A percentile compares a stretch with the other conserved stretches of the same genome.
Evolutionary conservation across 2,797 vertebrate species (phyloP).

Genomic region (Darevskia nairensis): DNA sequence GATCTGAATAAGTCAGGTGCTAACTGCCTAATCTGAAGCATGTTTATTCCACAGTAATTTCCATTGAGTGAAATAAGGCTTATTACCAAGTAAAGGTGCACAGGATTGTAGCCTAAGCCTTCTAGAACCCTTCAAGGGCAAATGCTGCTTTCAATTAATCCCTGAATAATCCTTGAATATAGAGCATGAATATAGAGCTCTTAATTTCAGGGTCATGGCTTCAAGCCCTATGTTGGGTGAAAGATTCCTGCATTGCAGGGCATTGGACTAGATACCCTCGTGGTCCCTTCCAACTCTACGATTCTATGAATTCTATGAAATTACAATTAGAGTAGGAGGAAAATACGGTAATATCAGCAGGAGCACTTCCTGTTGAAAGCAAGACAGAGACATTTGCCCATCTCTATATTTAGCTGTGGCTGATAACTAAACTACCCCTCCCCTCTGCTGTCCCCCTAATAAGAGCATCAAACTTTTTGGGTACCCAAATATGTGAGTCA

Average conservation of each 20-base stretch:
- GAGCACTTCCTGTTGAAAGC: neutral
- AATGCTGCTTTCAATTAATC: neutral
- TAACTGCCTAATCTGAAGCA: neutral
- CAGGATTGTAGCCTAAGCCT: neutral
- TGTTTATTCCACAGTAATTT: neutral
- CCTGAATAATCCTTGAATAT: too few relatives aligned
- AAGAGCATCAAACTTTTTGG: neutral
- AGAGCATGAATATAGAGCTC: too few relatives aligned
- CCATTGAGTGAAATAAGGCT: neutral
- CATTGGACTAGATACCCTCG: too few relatives aligned
- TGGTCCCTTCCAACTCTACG: too few relatives aligned
- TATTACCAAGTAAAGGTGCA: neutral
- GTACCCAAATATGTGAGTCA: conserved; percentile 32
- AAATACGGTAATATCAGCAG: neutral
- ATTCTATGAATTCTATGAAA: too few relatives aligned
- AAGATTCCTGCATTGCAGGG: too few relatives aligned
- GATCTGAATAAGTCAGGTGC: neutral
- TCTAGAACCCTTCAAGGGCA: neutral
- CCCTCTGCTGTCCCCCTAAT: neutral
- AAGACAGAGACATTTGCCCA: neutral
- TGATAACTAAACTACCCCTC: neutral
- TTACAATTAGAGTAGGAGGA: neutral
- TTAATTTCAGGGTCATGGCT: too few relatives aligned
- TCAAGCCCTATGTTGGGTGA: too few relatives aligned
- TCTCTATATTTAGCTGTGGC: neutral